Percentiles rank a stretch among this genome's conserved stretches.
These are phyloP conservation scores for Phrynosoma blainvillii DNA, from an alignment of 2,113 vertebrate genomes.

Conservation along the genomic window DNA sequence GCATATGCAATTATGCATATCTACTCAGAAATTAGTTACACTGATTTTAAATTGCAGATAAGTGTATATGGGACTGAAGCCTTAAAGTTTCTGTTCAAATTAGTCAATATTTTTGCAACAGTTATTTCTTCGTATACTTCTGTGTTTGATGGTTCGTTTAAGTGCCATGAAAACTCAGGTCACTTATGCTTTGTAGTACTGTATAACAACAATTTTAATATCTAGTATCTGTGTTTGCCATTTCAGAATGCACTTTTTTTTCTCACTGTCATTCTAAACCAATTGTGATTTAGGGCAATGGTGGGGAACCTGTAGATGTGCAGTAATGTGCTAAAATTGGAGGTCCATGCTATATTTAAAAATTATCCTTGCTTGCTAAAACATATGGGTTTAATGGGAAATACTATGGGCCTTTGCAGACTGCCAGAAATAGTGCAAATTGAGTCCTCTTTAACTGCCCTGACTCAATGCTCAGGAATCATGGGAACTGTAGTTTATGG, in stretches of 20 bases:
- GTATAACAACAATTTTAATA: slow-evolving; percentile 5
- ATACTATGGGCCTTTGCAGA: background rate
- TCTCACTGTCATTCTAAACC: slow-evolving; percentile 31
- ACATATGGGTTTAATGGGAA: background rate
- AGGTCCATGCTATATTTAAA: background rate
- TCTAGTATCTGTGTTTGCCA: slow-evolving; percentile 3
- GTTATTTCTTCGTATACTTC: slow-evolving; percentile 14
- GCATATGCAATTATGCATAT: too few relatives aligned
- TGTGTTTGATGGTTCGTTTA: slow-evolving; percentile 49
- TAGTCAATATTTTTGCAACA: slow-evolving; percentile 18
- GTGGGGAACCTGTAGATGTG: background rate
- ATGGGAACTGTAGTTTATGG: too few relatives aligned
- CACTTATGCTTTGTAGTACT: slow-evolving; percentile 38
- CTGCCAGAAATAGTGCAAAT: too few relatives aligned
- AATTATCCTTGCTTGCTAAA: background rate
- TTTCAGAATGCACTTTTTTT: slow-evolving; percentile 13
- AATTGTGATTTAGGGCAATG: background rate
- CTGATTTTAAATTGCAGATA: background rate
- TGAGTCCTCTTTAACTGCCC: too few relatives aligned
- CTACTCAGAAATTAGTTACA: background rate
- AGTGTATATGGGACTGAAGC: background rate
- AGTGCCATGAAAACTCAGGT: slow-evolving; percentile 67
- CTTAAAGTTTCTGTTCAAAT: background rate
- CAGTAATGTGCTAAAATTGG: background rate
- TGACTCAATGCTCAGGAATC: too few relatives aligned